phyloP scores from a whole-genome alignment of 1,140 invertebrate species.

The Anastrepha obliqua region DNA sequence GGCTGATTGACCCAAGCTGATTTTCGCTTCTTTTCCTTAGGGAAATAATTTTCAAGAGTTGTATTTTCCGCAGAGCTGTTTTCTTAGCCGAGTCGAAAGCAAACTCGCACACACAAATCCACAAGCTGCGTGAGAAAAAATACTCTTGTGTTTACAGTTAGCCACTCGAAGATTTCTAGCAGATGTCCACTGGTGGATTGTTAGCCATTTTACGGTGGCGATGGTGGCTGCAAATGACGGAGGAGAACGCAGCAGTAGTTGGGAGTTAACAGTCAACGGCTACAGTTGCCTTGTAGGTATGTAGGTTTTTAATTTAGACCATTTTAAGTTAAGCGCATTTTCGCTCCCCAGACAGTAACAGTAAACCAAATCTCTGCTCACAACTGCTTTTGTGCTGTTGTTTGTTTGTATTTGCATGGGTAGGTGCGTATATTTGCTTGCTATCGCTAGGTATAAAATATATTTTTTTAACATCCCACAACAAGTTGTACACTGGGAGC shows the following conservation, averaged over 20 bases:
- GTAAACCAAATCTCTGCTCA: not conserved
- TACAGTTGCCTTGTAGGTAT: not conserved
- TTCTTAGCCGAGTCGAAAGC: not conserved
- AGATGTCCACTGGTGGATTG: not conserved
- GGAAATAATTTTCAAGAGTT: slow-evolving; percentile 28
- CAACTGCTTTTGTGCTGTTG: not conserved
- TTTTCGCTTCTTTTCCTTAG: slow-evolving; percentile 19
- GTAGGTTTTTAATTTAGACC: slow-evolving; percentile 18
- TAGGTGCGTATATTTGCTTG: not conserved
- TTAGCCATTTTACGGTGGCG: not conserved
- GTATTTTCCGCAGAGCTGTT: slow-evolving; percentile 10
- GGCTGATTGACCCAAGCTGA: slow-evolving; percentile 13
- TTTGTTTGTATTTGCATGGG: not conserved
- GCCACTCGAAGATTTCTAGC: not conserved
- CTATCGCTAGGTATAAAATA: not conserved
- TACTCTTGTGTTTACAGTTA: not conserved
- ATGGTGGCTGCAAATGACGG: not conserved
- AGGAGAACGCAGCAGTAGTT: not conserved
- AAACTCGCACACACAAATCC: not conserved
- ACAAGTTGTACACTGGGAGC: slow-evolving; percentile 8
- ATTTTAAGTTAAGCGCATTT: slow-evolving; percentile 38
- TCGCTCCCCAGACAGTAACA: not conserved
- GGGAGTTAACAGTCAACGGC: not conserved
- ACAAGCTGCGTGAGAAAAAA: not conserved
- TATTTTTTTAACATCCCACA: not conserved